Evolutionary conservation across 1,140 invertebrate genomes (phyloP), one percentile per base, ranked within the genome.

Genomic region (Tenebrio molitor): DNA sequence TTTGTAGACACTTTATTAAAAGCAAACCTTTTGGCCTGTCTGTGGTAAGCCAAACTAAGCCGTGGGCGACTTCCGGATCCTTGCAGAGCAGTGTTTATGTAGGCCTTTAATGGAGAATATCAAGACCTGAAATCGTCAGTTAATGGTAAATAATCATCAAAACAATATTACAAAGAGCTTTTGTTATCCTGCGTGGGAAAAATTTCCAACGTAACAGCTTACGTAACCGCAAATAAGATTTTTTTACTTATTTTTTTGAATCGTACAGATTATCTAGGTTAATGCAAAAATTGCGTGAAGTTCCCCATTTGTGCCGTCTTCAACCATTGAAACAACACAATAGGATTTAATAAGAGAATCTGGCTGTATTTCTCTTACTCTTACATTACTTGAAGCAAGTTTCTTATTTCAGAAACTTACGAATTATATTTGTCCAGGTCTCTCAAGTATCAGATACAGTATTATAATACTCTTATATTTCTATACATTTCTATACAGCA

Each of bases 11-110:
- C 50, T 58, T 58, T 58, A 58, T 58, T 58, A 58, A 58, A 58
- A 58, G 50, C 50, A 58, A 58, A 58, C 50, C 50, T 58, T 58
- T 58, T 23, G 50, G 21, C 50, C 50, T 58, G 50, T 58, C 50
- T 58, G 50, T 29, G 50, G 50, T 16, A 58, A 58, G 23, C 50
- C 23, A 58, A 58, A 58, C 50, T 58, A 58, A 58, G 50, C 50
- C 23, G 50, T 29, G 50, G 50, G 50, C 50, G 50, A 58, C 50
- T 58, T 58, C 50, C 50, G 50, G 21, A 58, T 33, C 50, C 50
- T 58, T 58, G 50, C 36, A 39, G 50, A 58, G 10, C 23, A 34
- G 50, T 58, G 50, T 58, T 58, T 58, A 58, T 58, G 50, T 58
- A 58, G 23, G 50, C 50, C 15, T 58, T 58, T 58, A 58, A 58